These are phyloP conservation scores for Platypus cylindrus DNA, from an alignment of 2,888 invertebrate genomes.

Conservation along the genomic window DNA sequence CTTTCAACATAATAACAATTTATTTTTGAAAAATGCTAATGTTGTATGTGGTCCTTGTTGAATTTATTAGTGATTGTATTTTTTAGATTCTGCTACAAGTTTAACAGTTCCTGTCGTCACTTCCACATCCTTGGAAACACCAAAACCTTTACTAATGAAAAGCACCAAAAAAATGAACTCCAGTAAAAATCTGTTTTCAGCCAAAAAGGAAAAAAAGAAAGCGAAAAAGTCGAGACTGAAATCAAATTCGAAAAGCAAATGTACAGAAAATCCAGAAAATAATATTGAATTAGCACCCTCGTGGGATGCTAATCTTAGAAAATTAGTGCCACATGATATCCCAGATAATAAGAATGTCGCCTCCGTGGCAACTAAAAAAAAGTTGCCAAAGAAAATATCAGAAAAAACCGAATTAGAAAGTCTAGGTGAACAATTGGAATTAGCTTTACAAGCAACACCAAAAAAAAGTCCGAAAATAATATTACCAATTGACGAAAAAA, in stretches of 20 bases:
- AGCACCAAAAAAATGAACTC: neutral
- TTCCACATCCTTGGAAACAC: too few species aligned
- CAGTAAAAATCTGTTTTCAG: conserved; percentile 1
- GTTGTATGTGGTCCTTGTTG: too few species aligned
- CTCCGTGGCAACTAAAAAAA: too few species aligned
- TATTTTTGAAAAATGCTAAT: too few species aligned
- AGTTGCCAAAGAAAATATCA: neutral
- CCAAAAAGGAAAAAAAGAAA: conserved; percentile 1
- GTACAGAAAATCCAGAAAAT: neutral
- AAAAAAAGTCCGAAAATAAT: conserved; percentile 1
- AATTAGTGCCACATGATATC: conserved; percentile 1
- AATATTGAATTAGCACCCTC: neutral
- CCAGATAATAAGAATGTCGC: too few species aligned
- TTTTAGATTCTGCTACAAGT: too few species aligned
- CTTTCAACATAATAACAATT: too few species aligned
- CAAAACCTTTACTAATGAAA: too few species aligned
- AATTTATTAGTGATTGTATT: too few species aligned
- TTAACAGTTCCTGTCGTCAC: too few species aligned
- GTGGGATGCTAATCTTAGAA: conserved; percentile 10
- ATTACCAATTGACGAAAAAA: neutral
- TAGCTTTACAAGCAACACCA: neutral
- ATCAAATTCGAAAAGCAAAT: neutral
- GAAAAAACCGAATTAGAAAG: conserved; percentile 1
- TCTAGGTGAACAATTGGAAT: neutral
- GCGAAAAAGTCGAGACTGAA: conserved; percentile 2